These are phyloP conservation scores for Tragelaphus oryx DNA, from an alignment of 2,797 vertebrate genomes.

Conservation along the genomic window DNA sequence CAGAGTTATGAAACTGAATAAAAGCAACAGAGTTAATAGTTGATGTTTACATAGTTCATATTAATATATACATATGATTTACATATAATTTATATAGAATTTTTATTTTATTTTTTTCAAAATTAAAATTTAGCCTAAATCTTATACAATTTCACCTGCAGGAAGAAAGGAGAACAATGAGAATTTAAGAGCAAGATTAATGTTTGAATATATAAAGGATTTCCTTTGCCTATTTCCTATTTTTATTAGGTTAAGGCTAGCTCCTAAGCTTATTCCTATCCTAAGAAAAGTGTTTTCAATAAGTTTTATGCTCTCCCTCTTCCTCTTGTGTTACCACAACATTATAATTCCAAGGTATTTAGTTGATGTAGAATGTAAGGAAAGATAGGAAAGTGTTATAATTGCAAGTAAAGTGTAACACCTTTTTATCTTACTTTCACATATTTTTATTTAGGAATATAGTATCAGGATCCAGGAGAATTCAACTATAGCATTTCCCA, in stretches of 20 bases:
- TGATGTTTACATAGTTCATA: neutral
- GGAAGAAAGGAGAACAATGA: neutral
- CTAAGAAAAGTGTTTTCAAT: slow-evolving; percentile 10
- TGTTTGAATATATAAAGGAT: neutral
- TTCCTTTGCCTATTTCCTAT: neutral
- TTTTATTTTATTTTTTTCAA: neutral
- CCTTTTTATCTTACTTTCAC: neutral
- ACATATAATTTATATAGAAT: neutral
- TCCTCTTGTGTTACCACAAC: neutral
- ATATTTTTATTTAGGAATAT: neutral
- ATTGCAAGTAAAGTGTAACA: neutral
- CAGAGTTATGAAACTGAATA: neutral
- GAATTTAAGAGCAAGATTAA: neutral
- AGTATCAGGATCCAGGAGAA: neutral
- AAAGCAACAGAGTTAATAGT: neutral
- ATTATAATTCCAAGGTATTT: neutral
- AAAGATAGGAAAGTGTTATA: neutral
- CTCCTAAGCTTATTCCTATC: neutral
- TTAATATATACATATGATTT: neutral
- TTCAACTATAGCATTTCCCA: neutral
- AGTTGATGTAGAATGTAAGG: neutral
- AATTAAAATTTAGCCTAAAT: neutral
- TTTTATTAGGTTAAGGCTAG: neutral
- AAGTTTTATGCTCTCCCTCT: neutral
- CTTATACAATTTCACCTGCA: neutral